Base-by-base conservation (phyloP, 1,140 invertebrate species). In the Neuroterus valhalla region DNA sequence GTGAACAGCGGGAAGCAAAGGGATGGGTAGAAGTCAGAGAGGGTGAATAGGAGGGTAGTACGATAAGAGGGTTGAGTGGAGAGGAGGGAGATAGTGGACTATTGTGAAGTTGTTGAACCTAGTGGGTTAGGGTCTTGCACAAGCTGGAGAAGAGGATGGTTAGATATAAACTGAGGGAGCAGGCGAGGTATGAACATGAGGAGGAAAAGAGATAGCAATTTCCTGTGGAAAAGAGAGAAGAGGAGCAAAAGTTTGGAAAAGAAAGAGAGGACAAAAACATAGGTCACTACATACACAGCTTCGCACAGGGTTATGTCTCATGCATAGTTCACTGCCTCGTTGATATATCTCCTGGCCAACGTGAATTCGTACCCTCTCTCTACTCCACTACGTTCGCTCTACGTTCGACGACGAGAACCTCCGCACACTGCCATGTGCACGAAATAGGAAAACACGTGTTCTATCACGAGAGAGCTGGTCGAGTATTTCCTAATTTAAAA, bases 61-160 rank as follows among this genome's bases (percentile, higher is more conserved):
- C 71, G 26, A 66, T 43, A n/a, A 12, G 38, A 43, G 17, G 15
- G 26, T 15, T 15, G 21, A n/a, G 19, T 66, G 38, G 46, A 19
- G 50, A 31, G 45, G 66, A 62, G 43, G 21, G 50, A 31, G 45
- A 43, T 38, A 19, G 62, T 50, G 17, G 48, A 50, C 79, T 80
- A 85, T 84, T 84, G 84, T 83, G 76, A 84, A 85, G 81, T 85
- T 85, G 77, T 81, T 80, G 73, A 80, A 84, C 73, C 78, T 80
- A 72, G 78, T 73, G 77, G 67, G 55, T 50, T 50, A 50, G 46
- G 19, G 46, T 8, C 4, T 50, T 21, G 48, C 48, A 50, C 8
- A 21, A 21, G 48, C 48, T 50, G 17, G 6, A 50, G 48, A 50
- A 23, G 17, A 42, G 31, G 31, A 17, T 71, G 48, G 70, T 19